phyloP scores from a whole-genome alignment of 2,113 vertebrate genomes.

The Suncus etruscus region DNA sequence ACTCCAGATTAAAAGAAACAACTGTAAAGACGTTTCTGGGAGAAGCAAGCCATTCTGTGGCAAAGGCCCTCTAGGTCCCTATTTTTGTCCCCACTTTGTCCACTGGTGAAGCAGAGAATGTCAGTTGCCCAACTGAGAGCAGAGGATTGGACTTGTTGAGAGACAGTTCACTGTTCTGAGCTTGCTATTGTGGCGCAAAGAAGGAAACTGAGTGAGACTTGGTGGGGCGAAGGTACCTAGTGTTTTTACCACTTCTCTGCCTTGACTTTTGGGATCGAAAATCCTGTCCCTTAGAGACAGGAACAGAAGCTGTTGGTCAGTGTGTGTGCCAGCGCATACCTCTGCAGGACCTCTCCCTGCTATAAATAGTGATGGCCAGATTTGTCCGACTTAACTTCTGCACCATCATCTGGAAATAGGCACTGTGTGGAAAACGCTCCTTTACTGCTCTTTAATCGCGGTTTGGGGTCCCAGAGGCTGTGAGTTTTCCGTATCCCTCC shows the following conservation, averaged over 20 bases:
- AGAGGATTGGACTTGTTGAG: neutral
- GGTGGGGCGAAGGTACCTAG: neutral
- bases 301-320: constrained; percentile 63
- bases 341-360: constrained; percentile 85
- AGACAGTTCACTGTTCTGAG: neutral
- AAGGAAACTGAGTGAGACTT: neutral
- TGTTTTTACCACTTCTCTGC: constrained; percentile 51
- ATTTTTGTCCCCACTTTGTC: constrained; percentile 24
- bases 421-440: constrained; percentile 32
- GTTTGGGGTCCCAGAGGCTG: neutral
- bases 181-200: neutral
- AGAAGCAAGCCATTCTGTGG: constrained; percentile 48
- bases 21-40: constrained; percentile 62
- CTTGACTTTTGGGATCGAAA: constrained; percentile 77
- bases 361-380: constrained; percentile 89
- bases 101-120: constrained; percentile 20
- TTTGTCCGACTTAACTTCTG: constrained; percentile 80
- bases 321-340: constrained; percentile 85
- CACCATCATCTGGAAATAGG: constrained; percentile 78
- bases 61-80: constrained; percentile 28
- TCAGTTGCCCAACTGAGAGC: constrained; percentile 1
- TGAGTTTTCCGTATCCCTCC: neutral
- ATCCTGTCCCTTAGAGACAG: constrained; percentile 78
- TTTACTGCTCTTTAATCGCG: constrained; percentile 21
- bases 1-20: constrained; percentile 67